phyloP scores from a whole-genome alignment of 2,797 vertebrate species.

The Sebastiscus tertius region DNA sequence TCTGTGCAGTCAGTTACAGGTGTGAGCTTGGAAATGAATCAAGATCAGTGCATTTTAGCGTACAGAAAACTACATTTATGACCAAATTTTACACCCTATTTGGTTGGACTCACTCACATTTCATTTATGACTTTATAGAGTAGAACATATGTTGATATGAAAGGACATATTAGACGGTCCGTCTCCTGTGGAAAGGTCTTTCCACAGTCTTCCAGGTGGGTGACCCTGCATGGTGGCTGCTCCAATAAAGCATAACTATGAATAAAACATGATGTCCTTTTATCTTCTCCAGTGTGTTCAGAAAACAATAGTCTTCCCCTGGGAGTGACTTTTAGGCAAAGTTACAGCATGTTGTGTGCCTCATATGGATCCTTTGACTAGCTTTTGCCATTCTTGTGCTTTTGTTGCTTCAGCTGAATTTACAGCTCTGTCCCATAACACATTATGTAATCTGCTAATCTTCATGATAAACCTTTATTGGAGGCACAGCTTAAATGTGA shows the following conservation, averaged over 20 bases:
- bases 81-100: neutral
- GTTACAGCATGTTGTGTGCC: neutral
- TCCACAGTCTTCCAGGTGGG: conserved; percentile 18
- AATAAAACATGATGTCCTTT: conserved; percentile 59
- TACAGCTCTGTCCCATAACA: neutral
- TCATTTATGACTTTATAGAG: neutral
- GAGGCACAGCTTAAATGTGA: neutral
- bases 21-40: neutral
- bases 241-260: conserved; percentile 33
- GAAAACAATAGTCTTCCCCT: conserved; percentile 34
- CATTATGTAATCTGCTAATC: neutral
- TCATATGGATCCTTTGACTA: conserved; percentile 2
- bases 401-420: neutral
- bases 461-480: neutral
- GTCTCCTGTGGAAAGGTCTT: conserved; percentile 1
- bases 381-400: neutral
- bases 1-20: conserved; percentile 1
- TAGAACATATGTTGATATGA: neutral
- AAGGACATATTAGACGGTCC: neutral
- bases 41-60: neutral
- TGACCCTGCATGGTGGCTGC: conserved; percentile 8
- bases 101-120: neutral
- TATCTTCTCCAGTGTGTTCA: conserved; percentile 20
- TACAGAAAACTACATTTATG: neutral
- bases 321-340: conserved; percentile 21